Evolutionary conservation across 2,797 vertebrate genomes (phyloP), one percentile per base, ranked within the genome.

Genomic region (Sebastes nivosus): DNA sequence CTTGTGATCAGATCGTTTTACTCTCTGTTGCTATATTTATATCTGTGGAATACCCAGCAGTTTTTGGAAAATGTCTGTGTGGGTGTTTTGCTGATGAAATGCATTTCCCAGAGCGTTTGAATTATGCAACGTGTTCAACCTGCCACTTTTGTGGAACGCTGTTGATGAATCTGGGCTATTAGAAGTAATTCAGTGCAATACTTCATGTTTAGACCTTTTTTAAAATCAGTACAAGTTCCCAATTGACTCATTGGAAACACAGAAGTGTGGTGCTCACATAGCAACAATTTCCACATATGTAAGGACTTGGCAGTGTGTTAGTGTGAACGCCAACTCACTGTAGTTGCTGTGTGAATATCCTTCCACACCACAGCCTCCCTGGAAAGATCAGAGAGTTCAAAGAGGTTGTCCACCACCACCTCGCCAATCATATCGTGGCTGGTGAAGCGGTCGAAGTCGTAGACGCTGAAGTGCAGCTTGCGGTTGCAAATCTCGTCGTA

Each of bases 361-460:
- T 98, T 99, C 98, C 98, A 99, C 78, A 99, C 97, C 63, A 98
- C 95, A 22, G 97, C 97, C 93, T 99, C 98, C 77, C 98, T 96
- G 88, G 98, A 99, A 83, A 99, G 97, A 93, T 99, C 98, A 27
- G 98, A 97, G 80, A 97, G 97, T 96, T 99, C 98, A 90, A 99
- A 99, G 89, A 99, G 96, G 94, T 99, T 99, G 93, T 99, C 98
- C 82, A 99, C 97, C 92, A 98, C 97, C 86, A 99, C 98, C 94
- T 99, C 98, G 9, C 99, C 99, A 70, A 99, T 99, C 98, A 98
- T 99, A 93, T 99, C 98, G 85, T 99, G 99, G 90, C 99, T 98
- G 86, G 98, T 99, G 95, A 99, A 99, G 80, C 99, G 97, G 96
- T 99, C 99, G 89, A 99, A 99, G 95, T 99, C 98, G 89, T 98